Evolutionary conservation across 2,888 invertebrate genomes (phyloP), one percentile per base, ranked within the genome.

Genomic region (Eledone cirrhosa): DNA sequence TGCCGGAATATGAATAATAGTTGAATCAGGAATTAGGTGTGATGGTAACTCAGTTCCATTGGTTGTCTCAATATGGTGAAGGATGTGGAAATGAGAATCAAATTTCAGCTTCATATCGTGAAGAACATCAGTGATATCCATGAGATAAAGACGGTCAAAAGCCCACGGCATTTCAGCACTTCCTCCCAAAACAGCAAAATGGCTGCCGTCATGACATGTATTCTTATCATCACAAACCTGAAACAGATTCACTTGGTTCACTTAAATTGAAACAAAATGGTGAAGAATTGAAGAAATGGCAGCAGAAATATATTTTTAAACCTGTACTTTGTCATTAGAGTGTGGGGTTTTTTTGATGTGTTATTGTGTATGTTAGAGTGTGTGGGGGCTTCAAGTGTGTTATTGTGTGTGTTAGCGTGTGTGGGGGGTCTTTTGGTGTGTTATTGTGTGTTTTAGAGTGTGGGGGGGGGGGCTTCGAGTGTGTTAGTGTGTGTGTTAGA

Each of bases 171-270:
- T 82, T 65, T 83, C 83, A 27, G 29, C 65, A 11, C 80, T 72
- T 19, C 83, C 83, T 14, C 83, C 83, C 75, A 83, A 77, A n/a
- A 83, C 63, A 31, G 79, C 79, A 78, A 82, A 83, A 77, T 80
- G 72, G 2, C 83, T 81, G 22, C 80, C 83, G n/a, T 48, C 29
- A 27, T 78, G 47, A 59, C 83, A 83, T 2, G 63, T 13, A 0
- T 72, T 24, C 11, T 72, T 31, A 7, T 67, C 3, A 33, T 33
- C 13, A 72, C 72, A 72, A 72, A 72, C 41, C 72, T 72, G 22
- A 13, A 14, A 41, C 5, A 69, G 31, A 72, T 13, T 41, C 8
- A 41, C 11, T 41, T 41, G 41, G 41, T 5, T 41, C 11, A 41
- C 11, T 41, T 41, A 8, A 8, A 41, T 11, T 5, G 41, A 41